Evolutionary conservation across 2,888 invertebrate species (phyloP), one percentile per base, ranked within the genome.

Genomic region (Zaprionus lineosus): DNA sequence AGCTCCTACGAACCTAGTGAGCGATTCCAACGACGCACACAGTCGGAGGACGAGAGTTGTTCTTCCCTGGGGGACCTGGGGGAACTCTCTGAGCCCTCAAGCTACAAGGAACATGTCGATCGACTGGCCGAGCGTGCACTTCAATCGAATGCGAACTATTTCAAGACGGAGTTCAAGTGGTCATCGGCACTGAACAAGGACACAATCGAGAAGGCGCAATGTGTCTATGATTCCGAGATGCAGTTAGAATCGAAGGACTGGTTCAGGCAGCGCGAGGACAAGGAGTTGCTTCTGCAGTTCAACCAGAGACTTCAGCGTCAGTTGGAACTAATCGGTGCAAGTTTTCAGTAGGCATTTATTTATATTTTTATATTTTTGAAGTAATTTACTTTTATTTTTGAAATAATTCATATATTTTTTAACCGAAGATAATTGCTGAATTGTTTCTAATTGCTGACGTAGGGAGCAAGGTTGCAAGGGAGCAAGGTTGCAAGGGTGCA

Each of bases 21-120:
- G 4, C 47, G 47, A 9, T 76, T 72, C 46, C 39, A 47, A 18
- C 72, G 76, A 2, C 83, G 76, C 15, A 57, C 60, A 0, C 44
- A 58, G 1, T 40, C 39, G 7, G 33, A 40, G 3, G 29, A 51
- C 2, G 63, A 58, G 2, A 44, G 12, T 2, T 12, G 21, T 3
- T 1, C 14, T 6, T 2, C 26, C 14, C 16, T 19, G 1, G 7
- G 6, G 2, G 19, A 57, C 4, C 19, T 43, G 9, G 24, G 19
- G 1, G 21, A 28, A 3, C 40, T 39, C 9, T 19, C 29, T 0
- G 31, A 37, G 9, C 11, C 48, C 3, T 5, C 36, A 1, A 40
- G 19, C 28, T 37, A 55, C 1, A 31, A 44, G 12, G 21, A 59
- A 7, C 59, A 75, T 29, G 55, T 77, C 19, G 53, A 56, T 0